Percentiles rank a stretch among this genome's conserved stretches.
Evolutionary conservation across 2,888 invertebrate species (phyloP).

Genomic region (Amblyjoppa proteus): DNA sequence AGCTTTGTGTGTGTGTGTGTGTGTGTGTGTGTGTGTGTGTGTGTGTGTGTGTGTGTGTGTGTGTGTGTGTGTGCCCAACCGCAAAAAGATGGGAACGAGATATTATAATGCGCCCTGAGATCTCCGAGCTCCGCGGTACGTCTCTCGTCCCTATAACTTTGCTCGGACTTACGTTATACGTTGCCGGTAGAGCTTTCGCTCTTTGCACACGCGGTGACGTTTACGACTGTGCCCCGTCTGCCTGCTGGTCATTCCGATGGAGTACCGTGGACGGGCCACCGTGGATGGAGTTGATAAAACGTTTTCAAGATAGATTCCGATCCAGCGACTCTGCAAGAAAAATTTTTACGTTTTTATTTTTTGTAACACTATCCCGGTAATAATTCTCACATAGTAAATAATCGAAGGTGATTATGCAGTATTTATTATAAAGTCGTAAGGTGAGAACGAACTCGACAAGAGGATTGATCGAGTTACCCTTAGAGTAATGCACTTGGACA

Average conservation of each 20-base stretch:
- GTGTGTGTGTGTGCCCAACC: slow-evolving; percentile 45
- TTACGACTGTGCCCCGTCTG: slow-evolving; percentile 40
- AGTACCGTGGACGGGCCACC: neutral
- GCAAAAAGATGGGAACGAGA: slow-evolving; percentile 68
- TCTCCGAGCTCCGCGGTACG: slow-evolving; percentile 11
- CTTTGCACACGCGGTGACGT: slow-evolving; percentile 34
- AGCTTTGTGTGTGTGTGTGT: neutral
- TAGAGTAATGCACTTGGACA: slow-evolving; percentile 1
- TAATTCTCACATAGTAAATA: slow-evolving; percentile 20
- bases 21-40: too few relatives aligned
- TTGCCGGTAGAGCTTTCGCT: slow-evolving; percentile 35
- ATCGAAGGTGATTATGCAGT: slow-evolving; percentile 4
- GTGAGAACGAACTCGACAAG: slow-evolving; percentile 34
- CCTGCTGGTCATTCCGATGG: slow-evolving; percentile 4
- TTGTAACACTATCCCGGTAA: neutral
- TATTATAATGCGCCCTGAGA: slow-evolving; percentile 61
- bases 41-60: too few relatives aligned
- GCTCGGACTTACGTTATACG: slow-evolving; percentile 30
- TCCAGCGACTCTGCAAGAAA: neutral
- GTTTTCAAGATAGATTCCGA: slow-evolving; percentile 1
- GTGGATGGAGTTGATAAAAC: slow-evolving; percentile 14
- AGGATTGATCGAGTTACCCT: slow-evolving; percentile 33
- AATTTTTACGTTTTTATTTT: neutral
- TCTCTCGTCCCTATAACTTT: slow-evolving; percentile 19
- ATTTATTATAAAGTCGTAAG: slow-evolving; percentile 6